phyloP scores from a whole-genome alignment of 1,140 invertebrate genomes.

The Neodiprion pinetum region DNA sequence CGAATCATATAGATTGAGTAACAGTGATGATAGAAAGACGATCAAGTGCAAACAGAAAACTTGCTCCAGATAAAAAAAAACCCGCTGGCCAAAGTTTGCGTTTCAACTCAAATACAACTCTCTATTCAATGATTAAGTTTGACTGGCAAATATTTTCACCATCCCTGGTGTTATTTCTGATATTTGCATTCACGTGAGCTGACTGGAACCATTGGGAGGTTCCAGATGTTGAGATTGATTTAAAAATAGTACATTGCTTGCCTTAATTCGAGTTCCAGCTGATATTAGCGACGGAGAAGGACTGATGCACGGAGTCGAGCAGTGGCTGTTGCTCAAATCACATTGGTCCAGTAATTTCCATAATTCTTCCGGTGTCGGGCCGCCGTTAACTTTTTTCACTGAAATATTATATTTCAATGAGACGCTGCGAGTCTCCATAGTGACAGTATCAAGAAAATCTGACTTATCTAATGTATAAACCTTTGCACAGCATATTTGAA shows the following conservation, averaged over 20 bases:
- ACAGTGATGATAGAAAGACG: no score
- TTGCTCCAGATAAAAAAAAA: no score
- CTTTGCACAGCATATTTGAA: not conserved
- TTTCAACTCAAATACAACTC: no score
- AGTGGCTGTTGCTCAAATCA: conserved; percentile 85
- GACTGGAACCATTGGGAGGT: conserved; percentile 41
- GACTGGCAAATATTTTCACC: no score
- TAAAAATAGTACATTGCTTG: conserved; percentile 76
- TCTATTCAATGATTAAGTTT: no score
- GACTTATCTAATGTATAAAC: not conserved
- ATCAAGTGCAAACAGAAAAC: no score
- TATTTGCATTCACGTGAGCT: conserved; percentile 18
- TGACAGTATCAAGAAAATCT: not conserved
- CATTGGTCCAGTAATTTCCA: conserved; percentile 91
- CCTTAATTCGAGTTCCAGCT: conserved; percentile 72
- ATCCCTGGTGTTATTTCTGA: no score
- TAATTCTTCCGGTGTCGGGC: conserved; percentile 89
- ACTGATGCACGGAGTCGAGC: conserved; percentile 85
- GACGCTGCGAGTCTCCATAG: not conserved
- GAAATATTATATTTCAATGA: not conserved
- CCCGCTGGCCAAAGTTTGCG: no score
- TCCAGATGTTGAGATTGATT: conserved; percentile 67
- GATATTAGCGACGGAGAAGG: conserved; percentile 73
- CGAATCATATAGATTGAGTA: no score
- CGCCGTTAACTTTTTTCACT: conserved; percentile 69